Base-by-base conservation (phyloP, 1,140 invertebrate species). In the Drosophila pseudoobscura region DNA sequence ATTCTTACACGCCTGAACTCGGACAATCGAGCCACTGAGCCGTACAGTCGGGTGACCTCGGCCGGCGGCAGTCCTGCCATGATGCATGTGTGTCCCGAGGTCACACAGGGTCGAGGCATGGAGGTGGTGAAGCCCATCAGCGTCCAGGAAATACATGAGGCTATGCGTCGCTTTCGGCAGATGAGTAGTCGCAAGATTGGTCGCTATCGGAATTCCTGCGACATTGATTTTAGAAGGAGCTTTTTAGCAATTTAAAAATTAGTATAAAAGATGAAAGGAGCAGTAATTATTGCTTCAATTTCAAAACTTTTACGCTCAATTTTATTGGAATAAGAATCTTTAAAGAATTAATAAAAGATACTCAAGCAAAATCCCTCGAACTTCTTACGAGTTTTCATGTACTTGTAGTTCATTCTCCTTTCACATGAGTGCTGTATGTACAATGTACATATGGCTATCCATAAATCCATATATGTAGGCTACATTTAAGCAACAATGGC, bases 31-130 rank as follows among this genome's bases (percentile, higher is more conserved):
- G 52, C 31, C 6, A 90, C 83, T 0, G 91, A 92, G 45, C 91
- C 91, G 1, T 91, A 80, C 35, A 91, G 89, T 55, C 80, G 91
- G 2, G 85, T 91, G 1, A 90, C 90, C 6, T 89, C 91, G 2
- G 85, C 89, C 22, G 91, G 91, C 6, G 83, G 87, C 13, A 90
- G 90, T 41, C 70, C 90, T 0, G 73, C 88, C 9, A 91, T 91
- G 89, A 88, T 92, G 73, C 91, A 91, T 45, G 75, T 91, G 0
- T 92, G 91, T 35, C 91, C 91, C 2, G 91, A 92, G 41, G 91
- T 92, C 0, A 91, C 90, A 0, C 91, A 92, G 46, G 91, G 91
- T 0, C 83, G 91, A 1, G 91, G 85, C 22, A 82, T 87, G 77
- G 91, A 92, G 55, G 91, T 90, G 1, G 89, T 91, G 0, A 90